Percentiles rank a stretch among this genome's conserved stretches.
phyloP scores from a whole-genome alignment of 53 echinoderm and acorn worm species.

The Holothuria leucospilota region DNA sequence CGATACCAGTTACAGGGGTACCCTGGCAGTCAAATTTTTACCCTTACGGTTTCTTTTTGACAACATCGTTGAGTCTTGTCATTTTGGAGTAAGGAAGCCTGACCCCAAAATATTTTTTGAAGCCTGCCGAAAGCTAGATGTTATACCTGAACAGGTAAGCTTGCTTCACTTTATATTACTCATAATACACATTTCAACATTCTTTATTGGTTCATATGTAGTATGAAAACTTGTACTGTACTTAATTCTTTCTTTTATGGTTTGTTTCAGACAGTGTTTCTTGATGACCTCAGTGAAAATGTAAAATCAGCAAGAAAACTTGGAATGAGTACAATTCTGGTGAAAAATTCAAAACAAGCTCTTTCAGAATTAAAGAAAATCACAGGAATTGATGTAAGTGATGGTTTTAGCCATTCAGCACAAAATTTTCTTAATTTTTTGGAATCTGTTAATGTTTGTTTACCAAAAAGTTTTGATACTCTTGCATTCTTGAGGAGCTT shows the following conservation, averaged over 20 bases:
- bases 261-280: conserved; percentile 75
- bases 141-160: conserved; percentile 75
- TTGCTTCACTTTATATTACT: neutral
- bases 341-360: conserved; percentile 66
- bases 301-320: conserved; percentile 77
- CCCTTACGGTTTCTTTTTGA: conserved; percentile 65
- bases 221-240: neutral
- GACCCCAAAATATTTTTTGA: conserved; percentile 76
- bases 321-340: conserved; percentile 80
- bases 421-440: too few species aligned
- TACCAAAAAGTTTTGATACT: too few species aligned
- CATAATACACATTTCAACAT: too few species aligned
- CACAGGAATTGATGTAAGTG: conserved; percentile 70
- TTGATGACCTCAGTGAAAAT: conserved; percentile 89
- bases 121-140: conserved; percentile 70
- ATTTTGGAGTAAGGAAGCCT: conserved; percentile 81
- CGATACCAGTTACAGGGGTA: conserved; percentile 53
- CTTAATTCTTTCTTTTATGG: neutral
- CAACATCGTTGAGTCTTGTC: conserved; percentile 83
- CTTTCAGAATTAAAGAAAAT: conserved; percentile 68
- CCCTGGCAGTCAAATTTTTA: conserved; percentile 49
- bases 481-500: too few species aligned
- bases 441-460: too few species aligned
- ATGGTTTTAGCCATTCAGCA: too few species aligned
- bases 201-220: too few species aligned